phyloP scores from a whole-genome alignment of 2,888 invertebrate species.

The Drosophila macrospina region DNA sequence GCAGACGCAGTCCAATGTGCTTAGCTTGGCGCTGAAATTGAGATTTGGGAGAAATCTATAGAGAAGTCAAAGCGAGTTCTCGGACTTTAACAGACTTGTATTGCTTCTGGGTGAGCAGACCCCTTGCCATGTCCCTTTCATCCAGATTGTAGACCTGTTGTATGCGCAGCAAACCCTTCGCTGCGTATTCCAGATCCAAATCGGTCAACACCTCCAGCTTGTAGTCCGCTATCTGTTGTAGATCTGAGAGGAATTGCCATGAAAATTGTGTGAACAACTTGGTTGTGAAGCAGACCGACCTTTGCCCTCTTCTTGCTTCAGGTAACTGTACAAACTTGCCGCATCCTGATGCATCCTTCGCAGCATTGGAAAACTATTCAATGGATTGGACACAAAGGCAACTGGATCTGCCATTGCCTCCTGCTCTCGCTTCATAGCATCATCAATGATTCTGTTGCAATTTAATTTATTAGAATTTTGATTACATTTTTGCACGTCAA shows the following conservation, averaged over 20 bases:
- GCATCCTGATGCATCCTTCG: slow-evolving; percentile 77
- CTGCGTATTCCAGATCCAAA: slow-evolving; percentile 95
- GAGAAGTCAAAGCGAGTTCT: neutral
- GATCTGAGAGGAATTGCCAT: neutral
- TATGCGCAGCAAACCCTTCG: slow-evolving; percentile 93
- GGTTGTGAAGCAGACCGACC: slow-evolving; percentile 37
- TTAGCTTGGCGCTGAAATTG: slow-evolving; percentile 38
- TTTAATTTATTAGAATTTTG: neutral
- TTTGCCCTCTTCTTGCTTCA: slow-evolving; percentile 46
- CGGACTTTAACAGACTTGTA: slow-evolving; percentile 87
- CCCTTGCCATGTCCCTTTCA: slow-evolving; percentile 92
- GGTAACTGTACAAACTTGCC: slow-evolving; percentile 53
- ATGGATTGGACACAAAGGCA: slow-evolving; percentile 71
- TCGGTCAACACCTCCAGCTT: slow-evolving; percentile 88
- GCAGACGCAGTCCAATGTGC: slow-evolving; percentile 44
- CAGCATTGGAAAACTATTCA: slow-evolving; percentile 68
- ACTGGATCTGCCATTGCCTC: slow-evolving; percentile 49
- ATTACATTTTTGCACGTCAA: no score
- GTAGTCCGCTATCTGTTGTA: slow-evolving; percentile 53
- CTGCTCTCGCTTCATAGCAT: slow-evolving; percentile 1
- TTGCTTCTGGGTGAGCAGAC: slow-evolving; percentile 91
- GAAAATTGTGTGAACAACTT: no score
- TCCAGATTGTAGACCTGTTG: slow-evolving; percentile 95
- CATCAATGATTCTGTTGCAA: slow-evolving; percentile 25
- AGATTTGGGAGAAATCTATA: neutral